Evolutionary conservation across 2,797 vertebrate genomes (phyloP).

Genomic region (Scolopax rusticola): DNA sequence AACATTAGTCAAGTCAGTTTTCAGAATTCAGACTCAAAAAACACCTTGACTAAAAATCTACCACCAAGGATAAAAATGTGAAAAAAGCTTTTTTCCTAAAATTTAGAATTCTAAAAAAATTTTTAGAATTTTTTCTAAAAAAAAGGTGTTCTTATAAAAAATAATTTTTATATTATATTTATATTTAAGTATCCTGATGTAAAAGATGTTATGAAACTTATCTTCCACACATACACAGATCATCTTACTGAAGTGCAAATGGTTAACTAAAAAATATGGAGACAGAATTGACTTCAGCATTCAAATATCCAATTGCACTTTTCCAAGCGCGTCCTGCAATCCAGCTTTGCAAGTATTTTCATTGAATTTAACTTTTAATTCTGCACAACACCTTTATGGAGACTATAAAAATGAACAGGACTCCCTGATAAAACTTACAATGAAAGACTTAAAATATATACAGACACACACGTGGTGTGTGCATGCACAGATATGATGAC

Average conservation of each 20-base stretch:
- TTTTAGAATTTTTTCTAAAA: too few species aligned
- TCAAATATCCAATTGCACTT: background rate
- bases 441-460: background rate
- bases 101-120: too few species aligned
- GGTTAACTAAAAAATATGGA: background rate
- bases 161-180: too few species aligned
- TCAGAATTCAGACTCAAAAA: background rate
- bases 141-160: too few species aligned
- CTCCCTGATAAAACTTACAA: background rate
- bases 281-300: background rate
- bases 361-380: background rate
- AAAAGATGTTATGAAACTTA: background rate
- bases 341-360: background rate
- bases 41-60: background rate
- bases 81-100: background rate
- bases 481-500: background rate
- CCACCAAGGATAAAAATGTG: background rate
- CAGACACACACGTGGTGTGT: background rate
- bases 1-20: constrained; percentile 17
- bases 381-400: background rate
- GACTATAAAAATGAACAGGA: background rate
- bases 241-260: background rate
- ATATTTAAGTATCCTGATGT: background rate
- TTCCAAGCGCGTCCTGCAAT: background rate
- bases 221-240: background rate